phyloP scores from a whole-genome alignment of 2,113 vertebrate species.

The Edolisoma coerulescens region DNA sequence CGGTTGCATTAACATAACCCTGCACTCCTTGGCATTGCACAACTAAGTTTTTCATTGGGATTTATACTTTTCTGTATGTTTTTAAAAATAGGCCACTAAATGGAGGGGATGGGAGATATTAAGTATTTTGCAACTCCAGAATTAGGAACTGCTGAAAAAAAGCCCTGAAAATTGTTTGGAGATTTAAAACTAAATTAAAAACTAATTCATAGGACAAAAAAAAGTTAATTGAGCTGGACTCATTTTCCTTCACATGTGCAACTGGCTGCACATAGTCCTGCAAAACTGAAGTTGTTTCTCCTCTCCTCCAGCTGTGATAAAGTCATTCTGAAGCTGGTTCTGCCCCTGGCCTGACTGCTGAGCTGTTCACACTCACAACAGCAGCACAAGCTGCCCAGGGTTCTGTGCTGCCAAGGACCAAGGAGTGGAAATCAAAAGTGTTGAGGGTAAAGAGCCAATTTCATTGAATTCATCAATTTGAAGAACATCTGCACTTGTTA shows the following conservation, averaged over 20 bases:
- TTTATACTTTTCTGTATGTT: background rate
- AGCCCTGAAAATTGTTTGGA: background rate
- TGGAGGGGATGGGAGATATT: background rate
- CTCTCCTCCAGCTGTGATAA: background rate
- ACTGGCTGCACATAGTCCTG: background rate
- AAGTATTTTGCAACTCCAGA: background rate
- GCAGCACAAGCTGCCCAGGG: background rate
- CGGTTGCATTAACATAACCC: background rate
- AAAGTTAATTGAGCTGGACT: background rate
- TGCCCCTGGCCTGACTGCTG: background rate
- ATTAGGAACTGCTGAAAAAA: background rate
- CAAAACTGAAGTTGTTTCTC: background rate
- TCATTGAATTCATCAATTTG: background rate
- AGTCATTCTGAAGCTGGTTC: background rate
- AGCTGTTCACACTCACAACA: background rate
- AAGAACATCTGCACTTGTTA: background rate
- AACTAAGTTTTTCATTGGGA: background rate
- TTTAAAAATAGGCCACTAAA: background rate
- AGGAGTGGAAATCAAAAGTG: background rate
- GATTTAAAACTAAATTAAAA: background rate
- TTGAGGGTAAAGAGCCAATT: background rate
- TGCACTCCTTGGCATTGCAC: background rate
- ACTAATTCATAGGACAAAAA: background rate
- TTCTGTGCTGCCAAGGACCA: rapidly evolving
- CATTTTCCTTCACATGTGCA: background rate